Conservation (phyloP, 2,888 invertebrate genomes). For the Boloria selene region DNA sequence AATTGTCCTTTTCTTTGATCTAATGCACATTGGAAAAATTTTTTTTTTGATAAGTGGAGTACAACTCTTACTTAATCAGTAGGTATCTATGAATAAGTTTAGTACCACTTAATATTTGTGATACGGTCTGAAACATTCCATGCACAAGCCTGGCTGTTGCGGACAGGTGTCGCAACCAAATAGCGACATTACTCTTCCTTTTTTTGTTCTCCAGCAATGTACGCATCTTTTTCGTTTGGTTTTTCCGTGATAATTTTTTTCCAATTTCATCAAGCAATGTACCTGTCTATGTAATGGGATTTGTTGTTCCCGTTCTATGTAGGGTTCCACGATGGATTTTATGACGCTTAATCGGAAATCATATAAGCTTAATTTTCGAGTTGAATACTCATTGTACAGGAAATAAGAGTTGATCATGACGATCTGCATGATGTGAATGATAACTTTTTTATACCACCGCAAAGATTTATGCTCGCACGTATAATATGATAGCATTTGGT, state of each 20-base stretch:
- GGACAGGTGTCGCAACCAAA: slow-evolving; percentile 37
- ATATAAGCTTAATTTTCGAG: slow-evolving; percentile 26
- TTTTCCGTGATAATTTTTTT: slow-evolving; percentile 36
- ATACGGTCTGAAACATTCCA: slow-evolving; percentile 37
- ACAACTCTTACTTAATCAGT: no score
- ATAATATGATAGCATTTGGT: slow-evolving; percentile 41
- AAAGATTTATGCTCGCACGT: no score
- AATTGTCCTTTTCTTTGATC: no score
- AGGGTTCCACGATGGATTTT: slow-evolving; percentile 33
- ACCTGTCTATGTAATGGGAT: slow-evolving; percentile 31
- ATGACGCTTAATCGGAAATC: slow-evolving; percentile 33
- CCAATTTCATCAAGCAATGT: slow-evolving; percentile 37
- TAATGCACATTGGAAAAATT: no score
- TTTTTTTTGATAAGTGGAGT: no score
- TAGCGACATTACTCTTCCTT: slow-evolving; percentile 33
- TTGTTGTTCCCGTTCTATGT: slow-evolving; percentile 33
- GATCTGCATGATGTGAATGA: neutral
- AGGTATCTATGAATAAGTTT: no score
- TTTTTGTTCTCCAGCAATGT: slow-evolving; percentile 37
- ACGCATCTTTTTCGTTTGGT: slow-evolving; percentile 36
- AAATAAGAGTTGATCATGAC: neutral
- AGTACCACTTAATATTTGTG: slow-evolving; percentile 32
- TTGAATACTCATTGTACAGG: slow-evolving; percentile 3
- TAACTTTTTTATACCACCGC: no score
- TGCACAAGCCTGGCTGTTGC: slow-evolving; percentile 39